Percentiles rank a stretch among this genome's conserved stretches.
Evolutionary conservation across 2,113 vertebrate genomes (phyloP).

Genomic region (Cnemophilus loriae): DNA sequence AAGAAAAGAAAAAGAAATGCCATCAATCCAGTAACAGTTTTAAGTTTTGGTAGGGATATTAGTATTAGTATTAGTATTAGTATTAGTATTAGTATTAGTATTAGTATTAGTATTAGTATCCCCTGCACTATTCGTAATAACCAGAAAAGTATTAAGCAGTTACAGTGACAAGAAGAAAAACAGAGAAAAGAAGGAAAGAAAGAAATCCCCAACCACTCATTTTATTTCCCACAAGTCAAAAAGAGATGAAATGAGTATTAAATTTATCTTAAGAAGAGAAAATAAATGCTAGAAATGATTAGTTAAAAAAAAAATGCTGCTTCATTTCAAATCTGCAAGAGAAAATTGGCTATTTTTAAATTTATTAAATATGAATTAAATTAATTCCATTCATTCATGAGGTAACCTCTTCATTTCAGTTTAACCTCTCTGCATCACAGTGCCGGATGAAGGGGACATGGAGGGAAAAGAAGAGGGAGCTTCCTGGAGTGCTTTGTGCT

Average conservation of each 20-base stretch:
- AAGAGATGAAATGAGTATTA: background rate
- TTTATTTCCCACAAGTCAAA: background rate
- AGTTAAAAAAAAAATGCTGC: background rate
- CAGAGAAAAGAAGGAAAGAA: background rate
- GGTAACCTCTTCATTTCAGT: conserved; percentile 1
- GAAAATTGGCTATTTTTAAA: background rate
- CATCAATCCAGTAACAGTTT: background rate
- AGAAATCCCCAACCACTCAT: background rate
- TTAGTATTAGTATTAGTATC: background rate
- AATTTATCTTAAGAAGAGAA: background rate
- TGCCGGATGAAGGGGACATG: background rate
- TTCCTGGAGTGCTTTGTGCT: conserved; percentile 50
- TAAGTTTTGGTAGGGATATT: background rate
- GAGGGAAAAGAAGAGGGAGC: background rate
- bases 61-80: background rate
- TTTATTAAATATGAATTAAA: background rate
- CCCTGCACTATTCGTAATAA: background rate
- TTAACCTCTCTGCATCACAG: background rate
- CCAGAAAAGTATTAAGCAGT: background rate
- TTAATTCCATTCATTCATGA: background rate
- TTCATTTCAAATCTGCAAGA: background rate
- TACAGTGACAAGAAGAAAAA: background rate
- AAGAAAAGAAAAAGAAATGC: background rate
- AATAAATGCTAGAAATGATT: background rate
- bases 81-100: background rate